phyloP scores from a whole-genome alignment of 2,113 vertebrate species.

The Tachycineta bicolor region DNA sequence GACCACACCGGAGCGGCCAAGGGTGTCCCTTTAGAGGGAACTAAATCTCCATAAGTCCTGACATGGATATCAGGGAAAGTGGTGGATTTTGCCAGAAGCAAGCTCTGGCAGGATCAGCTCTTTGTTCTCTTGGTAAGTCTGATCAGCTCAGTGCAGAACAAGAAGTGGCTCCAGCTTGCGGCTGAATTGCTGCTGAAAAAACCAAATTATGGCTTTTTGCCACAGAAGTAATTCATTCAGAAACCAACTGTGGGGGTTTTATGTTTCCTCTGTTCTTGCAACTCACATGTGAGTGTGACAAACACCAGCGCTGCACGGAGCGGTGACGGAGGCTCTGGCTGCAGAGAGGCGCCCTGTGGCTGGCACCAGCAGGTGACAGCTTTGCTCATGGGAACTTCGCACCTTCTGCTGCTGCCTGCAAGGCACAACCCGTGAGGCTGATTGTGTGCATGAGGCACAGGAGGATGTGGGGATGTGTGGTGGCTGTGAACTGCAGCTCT shows the following conservation, averaged over 20 bases:
- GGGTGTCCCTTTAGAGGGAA: background rate
- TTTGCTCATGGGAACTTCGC: background rate
- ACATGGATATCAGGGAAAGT: fast-evolving
- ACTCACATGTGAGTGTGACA: background rate
- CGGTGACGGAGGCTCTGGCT: background rate
- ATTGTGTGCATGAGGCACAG: fast-evolving
- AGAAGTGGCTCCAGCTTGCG: background rate
- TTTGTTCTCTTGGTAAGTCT: background rate
- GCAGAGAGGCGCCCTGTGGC: background rate
- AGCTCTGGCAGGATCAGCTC: background rate
- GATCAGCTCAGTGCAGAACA: background rate
- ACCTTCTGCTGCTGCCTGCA: background rate
- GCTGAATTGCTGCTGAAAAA: background rate
- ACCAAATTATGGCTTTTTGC: background rate
- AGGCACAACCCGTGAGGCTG: background rate
- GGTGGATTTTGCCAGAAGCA: background rate
- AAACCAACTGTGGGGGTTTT: background rate
- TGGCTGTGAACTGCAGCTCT: background rate
- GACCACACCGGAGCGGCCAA: background rate
- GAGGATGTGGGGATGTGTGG: background rate
- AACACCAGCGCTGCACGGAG: fast-evolving
- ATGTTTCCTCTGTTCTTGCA: background rate
- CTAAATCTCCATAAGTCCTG: background rate
- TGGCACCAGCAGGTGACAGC: background rate
- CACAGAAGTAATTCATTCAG: background rate